A percentile compares a stretch with the other conserved stretches of the same genome.
These are phyloP conservation scores for Ischnura elegans DNA, from an alignment of 2,888 invertebrate genomes.

Conservation along the genomic window DNA sequence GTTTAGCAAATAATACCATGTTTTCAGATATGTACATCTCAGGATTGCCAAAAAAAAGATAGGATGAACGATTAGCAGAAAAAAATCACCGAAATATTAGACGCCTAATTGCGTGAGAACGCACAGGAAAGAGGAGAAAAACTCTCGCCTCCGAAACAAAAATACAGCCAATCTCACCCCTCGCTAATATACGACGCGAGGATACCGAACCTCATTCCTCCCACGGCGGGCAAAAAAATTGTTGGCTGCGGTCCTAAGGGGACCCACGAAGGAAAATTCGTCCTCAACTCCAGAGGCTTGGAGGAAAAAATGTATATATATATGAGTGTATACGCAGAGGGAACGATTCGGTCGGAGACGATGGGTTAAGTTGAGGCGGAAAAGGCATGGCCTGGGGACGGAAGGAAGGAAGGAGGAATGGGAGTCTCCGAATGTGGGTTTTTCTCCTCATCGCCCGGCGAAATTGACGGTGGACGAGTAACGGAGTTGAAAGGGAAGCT, in stretches of 20 bases:
- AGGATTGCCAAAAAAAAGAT: no score
- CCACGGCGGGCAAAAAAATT: background rate
- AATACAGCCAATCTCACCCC: background rate
- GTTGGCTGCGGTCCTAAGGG: constrained; percentile 24
- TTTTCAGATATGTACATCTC: no score
- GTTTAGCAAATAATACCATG: no score
- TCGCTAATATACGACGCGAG: background rate
- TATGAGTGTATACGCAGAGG: no score
- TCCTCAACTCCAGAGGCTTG: background rate
- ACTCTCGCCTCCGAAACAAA: background rate
- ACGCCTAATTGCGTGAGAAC: background rate
- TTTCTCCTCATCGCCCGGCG: background rate
- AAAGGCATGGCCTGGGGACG: background rate
- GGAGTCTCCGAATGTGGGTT: background rate
- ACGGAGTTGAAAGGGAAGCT: constrained; percentile 1
- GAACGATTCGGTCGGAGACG: background rate
- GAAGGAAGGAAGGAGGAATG: constrained; percentile 2
- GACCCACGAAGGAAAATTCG: no score
- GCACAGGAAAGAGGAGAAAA: background rate
- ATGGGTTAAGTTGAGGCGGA: constrained; percentile 20
- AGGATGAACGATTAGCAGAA: background rate
- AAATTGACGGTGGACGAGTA: background rate
- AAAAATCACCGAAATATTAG: background rate
- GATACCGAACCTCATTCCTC: background rate
- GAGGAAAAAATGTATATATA: background rate